Conservation (phyloP, 2,797 vertebrate genomes). For the Clarias platycephalus region DNA sequence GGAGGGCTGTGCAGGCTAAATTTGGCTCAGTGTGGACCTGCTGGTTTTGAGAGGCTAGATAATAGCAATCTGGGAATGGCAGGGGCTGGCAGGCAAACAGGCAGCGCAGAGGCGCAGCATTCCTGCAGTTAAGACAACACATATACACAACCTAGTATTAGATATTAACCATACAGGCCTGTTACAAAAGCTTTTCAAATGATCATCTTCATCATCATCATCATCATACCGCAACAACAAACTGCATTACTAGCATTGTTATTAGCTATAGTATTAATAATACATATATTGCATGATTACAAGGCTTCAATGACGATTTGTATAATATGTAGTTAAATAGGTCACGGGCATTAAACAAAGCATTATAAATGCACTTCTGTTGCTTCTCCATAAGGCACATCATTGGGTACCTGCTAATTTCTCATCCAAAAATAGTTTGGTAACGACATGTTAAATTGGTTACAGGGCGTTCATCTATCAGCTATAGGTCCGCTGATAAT, state of each 20-base stretch:
- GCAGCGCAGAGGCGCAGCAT: conserved; percentile 68
- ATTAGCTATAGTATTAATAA: not conserved
- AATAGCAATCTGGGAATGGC: conserved; percentile 79
- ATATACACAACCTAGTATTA: conserved; percentile 12
- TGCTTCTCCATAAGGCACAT: conserved; percentile 51
- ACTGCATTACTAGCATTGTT: not conserved
- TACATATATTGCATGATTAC: not conserved
- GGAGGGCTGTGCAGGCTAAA: conserved; percentile 73
- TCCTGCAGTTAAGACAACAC: conserved; percentile 69
- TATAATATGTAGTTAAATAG: conserved; percentile 58
- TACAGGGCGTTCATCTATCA: conserved; percentile 55
- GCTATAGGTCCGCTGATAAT: conserved; percentile 48
- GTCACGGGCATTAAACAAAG: conserved; percentile 56
- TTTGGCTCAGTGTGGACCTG: conserved; percentile 68
- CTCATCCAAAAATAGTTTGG: conserved; percentile 54
- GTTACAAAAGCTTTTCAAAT: not conserved
- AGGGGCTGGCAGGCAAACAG: conserved; percentile 64
- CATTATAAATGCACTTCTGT: conserved; percentile 56
- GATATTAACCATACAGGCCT: not conserved
- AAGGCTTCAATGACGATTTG: conserved; percentile 19
- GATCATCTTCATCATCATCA: not conserved
- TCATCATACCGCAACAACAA: conserved; percentile 13
- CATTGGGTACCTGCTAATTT: conserved; percentile 56
- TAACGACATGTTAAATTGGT: conserved; percentile 58
- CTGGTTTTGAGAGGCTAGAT: conserved; percentile 79